Evolutionary conservation across 2,797 vertebrate species (phyloP).

Genomic region (Malurus splendens): DNA sequence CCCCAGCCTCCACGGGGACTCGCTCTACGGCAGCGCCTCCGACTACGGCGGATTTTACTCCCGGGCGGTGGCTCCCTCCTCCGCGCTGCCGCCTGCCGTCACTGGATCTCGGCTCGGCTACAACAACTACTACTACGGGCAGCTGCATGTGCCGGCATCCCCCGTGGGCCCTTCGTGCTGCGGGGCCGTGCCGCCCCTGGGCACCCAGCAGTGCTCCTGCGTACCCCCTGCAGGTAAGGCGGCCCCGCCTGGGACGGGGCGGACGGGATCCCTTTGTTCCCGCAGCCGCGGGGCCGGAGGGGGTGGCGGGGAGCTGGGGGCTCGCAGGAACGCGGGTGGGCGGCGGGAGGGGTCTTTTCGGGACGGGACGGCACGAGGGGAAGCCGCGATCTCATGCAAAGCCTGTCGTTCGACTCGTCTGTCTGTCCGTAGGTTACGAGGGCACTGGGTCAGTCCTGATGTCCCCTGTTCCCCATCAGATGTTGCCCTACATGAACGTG

Average conservation of each 20-base stretch:
- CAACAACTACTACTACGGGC: constrained; percentile 94
- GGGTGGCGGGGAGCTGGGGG: not conserved
- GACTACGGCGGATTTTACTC: constrained; percentile 91
- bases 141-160: constrained; percentile 88
- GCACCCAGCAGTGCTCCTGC: constrained; percentile 90
- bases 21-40: constrained; percentile 77
- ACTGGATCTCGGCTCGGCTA: constrained; percentile 84
- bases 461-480: constrained; percentile 91
- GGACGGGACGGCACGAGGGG: not conserved
- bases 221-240: constrained; percentile 85
- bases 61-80: constrained; percentile 77
- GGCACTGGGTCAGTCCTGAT: constrained; percentile 87
- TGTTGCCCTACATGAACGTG: constrained; percentile 96
- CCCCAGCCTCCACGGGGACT: constrained; percentile 80
- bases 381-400: not conserved
- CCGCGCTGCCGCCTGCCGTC: constrained; percentile 77
- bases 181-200: constrained; percentile 81
- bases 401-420: constrained; percentile 12
- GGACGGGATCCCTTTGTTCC: not conserved
- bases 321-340: not conserved
- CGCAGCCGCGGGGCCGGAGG: not conserved
- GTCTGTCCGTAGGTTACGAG: constrained; percentile 83
- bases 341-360: not conserved
- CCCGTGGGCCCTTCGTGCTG: constrained; percentile 87
- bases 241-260: not conserved